Conservation (phyloP, 2,113 vertebrate genomes). For the Siphamia tubifer region DNA sequence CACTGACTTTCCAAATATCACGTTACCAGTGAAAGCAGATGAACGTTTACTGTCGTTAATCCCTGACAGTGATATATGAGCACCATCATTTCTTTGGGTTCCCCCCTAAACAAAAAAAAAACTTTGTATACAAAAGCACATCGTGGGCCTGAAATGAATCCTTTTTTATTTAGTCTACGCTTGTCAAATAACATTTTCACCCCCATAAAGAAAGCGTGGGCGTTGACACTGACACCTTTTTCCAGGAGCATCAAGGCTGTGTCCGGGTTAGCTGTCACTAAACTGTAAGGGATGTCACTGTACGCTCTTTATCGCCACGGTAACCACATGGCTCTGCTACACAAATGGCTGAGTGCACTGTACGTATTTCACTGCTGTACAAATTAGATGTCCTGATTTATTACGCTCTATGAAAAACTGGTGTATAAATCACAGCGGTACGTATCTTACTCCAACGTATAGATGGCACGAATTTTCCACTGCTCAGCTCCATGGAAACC, state of each 20-base stretch:
- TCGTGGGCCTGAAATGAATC: conserved; percentile 52
- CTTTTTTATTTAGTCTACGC: neutral
- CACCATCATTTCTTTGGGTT: conserved; percentile 64
- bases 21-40: conserved; percentile 84
- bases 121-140: conserved; percentile 73
- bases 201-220: conserved; percentile 71
- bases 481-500: conserved; percentile 30
- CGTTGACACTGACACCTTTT: conserved; percentile 59
- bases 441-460: conserved; percentile 46
- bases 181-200: conserved; percentile 64
- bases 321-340: conserved; percentile 41
- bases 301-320: conserved; percentile 57
- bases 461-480: conserved; percentile 30
- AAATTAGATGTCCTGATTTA: conserved; percentile 77
- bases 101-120: conserved; percentile 55
- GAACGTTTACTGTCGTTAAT: conserved; percentile 89
- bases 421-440: conserved; percentile 55
- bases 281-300: conserved; percentile 60
- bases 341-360: conserved; percentile 46
- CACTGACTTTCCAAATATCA: conserved; percentile 75
- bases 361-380: conserved; percentile 57
- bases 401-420: conserved; percentile 23
- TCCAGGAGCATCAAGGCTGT: conserved; percentile 73
- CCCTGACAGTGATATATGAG: conserved; percentile 84
- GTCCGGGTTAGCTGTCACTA: conserved; percentile 72